Evolutionary conservation across 2,797 vertebrate species (phyloP).

Genomic region (Myripristis murdjan): DNA sequence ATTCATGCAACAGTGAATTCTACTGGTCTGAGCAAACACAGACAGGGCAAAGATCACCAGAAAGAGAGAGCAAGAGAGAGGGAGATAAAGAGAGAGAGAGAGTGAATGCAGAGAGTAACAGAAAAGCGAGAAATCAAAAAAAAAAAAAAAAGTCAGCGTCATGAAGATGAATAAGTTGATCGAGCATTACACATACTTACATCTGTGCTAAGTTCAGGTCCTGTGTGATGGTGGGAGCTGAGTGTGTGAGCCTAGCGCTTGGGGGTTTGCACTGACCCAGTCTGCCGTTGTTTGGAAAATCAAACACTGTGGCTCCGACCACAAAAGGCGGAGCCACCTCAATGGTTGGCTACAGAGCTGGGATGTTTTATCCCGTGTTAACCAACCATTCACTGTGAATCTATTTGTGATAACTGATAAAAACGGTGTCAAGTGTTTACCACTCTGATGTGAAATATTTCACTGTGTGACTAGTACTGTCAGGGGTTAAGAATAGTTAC

Average conservation of each 20-base stretch:
- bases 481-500: too few relatives aligned
- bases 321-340: constrained; percentile 58
- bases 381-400: constrained; percentile 20
- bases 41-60: constrained; percentile 76
- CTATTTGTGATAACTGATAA: neutral
- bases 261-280: constrained; percentile 60
- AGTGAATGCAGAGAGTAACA: neutral
- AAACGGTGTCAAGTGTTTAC: neutral
- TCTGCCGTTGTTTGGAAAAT: constrained; percentile 60
- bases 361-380: constrained; percentile 27
- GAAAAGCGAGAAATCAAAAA: constrained; percentile 2
- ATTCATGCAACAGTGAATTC: constrained; percentile 79
- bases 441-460: constrained; percentile 17
- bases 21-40: constrained; percentile 81
- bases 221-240: constrained; percentile 40
- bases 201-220: constrained; percentile 28
- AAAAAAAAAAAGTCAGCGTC: neutral
- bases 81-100: constrained; percentile 23
- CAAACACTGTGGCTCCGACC: constrained; percentile 51
- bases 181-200: constrained; percentile 52
- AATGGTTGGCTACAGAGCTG: constrained; percentile 25
- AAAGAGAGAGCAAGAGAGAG: constrained; percentile 25
- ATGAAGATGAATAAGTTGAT: neutral
- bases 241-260: constrained; percentile 30
- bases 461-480: neutral